Percentiles rank a stretch among this genome's conserved stretches.
phyloP scores from a whole-genome alignment of 2,888 invertebrate species.

The Phaedon cochleariae region DNA sequence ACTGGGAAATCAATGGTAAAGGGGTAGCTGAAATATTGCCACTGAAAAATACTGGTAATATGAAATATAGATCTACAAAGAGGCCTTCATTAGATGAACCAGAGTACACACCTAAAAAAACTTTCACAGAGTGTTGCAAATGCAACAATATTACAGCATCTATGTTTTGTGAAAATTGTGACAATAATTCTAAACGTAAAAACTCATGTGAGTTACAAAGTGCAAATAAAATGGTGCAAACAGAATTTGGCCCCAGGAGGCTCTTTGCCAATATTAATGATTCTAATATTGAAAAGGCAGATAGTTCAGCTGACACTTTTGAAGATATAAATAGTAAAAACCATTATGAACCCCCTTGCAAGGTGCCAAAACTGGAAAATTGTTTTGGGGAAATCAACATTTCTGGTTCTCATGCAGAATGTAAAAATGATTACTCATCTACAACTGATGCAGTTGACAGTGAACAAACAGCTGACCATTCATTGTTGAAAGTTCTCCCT shows the following conservation, averaged over 20 bases:
- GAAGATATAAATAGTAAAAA: too few species aligned
- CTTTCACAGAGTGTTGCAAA: constrained; percentile 41
- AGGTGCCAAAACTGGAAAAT: constrained; percentile 19
- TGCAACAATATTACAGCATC: constrained; percentile 26
- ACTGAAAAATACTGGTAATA: constrained; percentile 22
- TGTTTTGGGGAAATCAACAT: constrained; percentile 30
- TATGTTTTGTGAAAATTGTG: constrained; percentile 50
- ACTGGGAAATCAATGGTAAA: constrained; percentile 49
- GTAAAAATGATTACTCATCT: not conserved
- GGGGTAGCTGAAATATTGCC: constrained; percentile 50
- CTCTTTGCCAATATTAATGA: constrained; percentile 45
- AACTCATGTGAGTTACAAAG: constrained; percentile 44
- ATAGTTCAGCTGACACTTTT: constrained; percentile 46
- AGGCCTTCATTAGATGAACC: not conserved
- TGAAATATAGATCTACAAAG: not conserved
- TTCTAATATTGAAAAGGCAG: constrained; percentile 14
- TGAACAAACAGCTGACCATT: not conserved
- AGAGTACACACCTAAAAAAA: constrained; percentile 42
- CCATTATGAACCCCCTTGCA: constrained; percentile 11
- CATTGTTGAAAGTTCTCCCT: constrained; percentile 20
- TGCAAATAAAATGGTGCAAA: constrained; percentile 45
- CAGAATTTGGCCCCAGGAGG: constrained; percentile 43
- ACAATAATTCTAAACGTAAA: constrained; percentile 42
- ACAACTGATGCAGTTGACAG: not conserved
- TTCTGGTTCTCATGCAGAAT: not conserved